Evolutionary conservation across 2,888 invertebrate genomes (phyloP).

Genomic region (Athripsodes cinereus): DNA sequence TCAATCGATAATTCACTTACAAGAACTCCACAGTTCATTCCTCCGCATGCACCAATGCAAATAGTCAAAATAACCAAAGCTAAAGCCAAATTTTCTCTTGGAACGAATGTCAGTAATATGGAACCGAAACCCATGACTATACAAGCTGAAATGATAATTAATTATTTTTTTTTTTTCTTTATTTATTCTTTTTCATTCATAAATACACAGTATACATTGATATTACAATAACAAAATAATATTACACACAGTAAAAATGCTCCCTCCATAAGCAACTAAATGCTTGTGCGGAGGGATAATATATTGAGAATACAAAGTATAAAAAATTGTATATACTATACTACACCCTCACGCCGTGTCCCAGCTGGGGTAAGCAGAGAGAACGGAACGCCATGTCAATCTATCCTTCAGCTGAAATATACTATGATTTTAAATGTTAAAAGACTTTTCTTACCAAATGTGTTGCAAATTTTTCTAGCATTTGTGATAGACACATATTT

Average conservation of each 20-base stretch:
- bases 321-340: too few species aligned
- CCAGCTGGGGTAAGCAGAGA: too few species aligned
- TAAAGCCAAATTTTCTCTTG: conserved; percentile 7
- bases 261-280: too few species aligned
- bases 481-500: conserved; percentile 33
- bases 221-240: too few species aligned
- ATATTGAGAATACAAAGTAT: too few species aligned
- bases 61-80: conserved; percentile 12
- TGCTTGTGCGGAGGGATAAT: neutral
- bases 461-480: conserved; percentile 44
- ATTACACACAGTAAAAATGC: too few species aligned
- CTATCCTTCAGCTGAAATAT: too few species aligned
- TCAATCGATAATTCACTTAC: conserved; percentile 5
- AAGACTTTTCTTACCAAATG: conserved; percentile 41
- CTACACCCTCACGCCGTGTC: too few species aligned
- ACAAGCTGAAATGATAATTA: conserved; percentile 9
- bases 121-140: conserved; percentile 6
- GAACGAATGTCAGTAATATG: conserved; percentile 13
- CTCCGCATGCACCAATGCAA: conserved; percentile 30
- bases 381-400: too few species aligned
- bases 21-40: conserved; percentile 14
- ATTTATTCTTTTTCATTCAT: too few species aligned
- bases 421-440: too few species aligned
- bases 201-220: too few species aligned
- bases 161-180: neutral